Base-by-base conservation (phyloP, 2,797 vertebrate genomes). In the Cossypha dichroa region DNA sequence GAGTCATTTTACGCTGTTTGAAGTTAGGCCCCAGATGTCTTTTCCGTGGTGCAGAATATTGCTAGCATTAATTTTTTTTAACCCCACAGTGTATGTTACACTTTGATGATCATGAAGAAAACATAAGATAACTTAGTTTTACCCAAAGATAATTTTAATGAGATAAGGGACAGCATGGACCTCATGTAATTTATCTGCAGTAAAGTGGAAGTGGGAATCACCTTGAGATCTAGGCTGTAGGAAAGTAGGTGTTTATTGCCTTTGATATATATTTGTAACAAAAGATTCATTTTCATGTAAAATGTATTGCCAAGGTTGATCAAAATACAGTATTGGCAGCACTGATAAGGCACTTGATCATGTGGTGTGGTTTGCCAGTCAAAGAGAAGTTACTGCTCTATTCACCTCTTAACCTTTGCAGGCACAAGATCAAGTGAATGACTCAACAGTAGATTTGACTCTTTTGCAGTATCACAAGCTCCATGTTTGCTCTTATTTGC, bases 81-180 rank as follows among this genome's bases (percentile, higher is more conserved):
- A 60, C 60, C 18, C 26, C 25, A 48, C 22, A 83, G 56, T 48
- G 26, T 55, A 8, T 43, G 25, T 52, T 55, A 80, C 45, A 18
- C 13, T 77, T 51, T 46, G 10, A 10, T 17, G 31, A 55, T 69
- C 29, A 9, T n/a, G 43, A 88, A 60, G 62, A 75, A 77, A 70
- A 66, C 19, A 34, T 43, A 67, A 64, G 33, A 85, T 73, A 60
- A 13, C 9, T 87, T 59, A 62, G 46, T 77, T 94, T 88, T 92
- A 89, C 43, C 31, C 31, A 33, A 69, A 85, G 60, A 91, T 66
- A 75, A 88, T 59, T 83, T 72, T 90, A 92, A 93, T 91, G 68
- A 92, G 81, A 36, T 85, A 45, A 72, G 79, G 64, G 62, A 80
- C 33, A 69, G 43, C 28, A 18, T 38, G 46, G 48, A 86, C 33